Evolutionary conservation across 2,113 vertebrate species (phyloP).

Genomic region (Oryzias woworae): DNA sequence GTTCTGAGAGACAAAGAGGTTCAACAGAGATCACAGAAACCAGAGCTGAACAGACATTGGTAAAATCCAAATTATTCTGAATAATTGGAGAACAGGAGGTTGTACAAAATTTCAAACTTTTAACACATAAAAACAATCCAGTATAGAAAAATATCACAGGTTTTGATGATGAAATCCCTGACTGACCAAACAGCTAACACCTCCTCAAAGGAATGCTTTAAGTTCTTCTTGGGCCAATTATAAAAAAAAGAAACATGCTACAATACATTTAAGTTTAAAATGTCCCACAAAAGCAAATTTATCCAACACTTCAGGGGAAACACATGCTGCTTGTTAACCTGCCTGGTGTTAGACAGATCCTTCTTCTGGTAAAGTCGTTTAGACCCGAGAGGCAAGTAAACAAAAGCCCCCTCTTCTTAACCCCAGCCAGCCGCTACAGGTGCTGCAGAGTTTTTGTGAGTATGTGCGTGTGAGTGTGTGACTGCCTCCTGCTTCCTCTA

Average conservation of each 20-base stretch:
- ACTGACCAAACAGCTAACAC: too few species aligned
- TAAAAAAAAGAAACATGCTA: not conserved
- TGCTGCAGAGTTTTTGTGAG: conserved; percentile 27
- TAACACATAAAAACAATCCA: too few species aligned
- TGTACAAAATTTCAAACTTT: too few species aligned
- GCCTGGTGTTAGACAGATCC: conserved; percentile 55
- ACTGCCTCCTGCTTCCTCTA: conserved; percentile 61
- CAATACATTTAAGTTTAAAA: not conserved
- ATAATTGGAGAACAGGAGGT: too few species aligned
- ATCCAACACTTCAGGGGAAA: conserved; percentile 10
- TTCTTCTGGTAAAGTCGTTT: conserved; percentile 71
- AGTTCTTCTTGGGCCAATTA: not conserved
- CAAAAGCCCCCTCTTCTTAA: conserved; percentile 15
- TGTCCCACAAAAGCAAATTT: conserved; percentile 17
- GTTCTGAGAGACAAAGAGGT: too few species aligned
- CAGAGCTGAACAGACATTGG: too few species aligned
- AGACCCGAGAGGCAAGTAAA: conserved; percentile 47
- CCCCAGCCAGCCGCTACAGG: conserved; percentile 42
- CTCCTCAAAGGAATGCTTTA: too few species aligned
- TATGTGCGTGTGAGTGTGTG: conserved; percentile 26
- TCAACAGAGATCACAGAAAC: too few species aligned
- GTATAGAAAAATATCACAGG: too few species aligned
- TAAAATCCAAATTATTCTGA: too few species aligned
- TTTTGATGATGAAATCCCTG: too few species aligned
- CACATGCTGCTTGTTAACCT: conserved; percentile 62